Conservation (phyloP, 2,113 vertebrate species). For the Lophura nycthemera region DNA sequence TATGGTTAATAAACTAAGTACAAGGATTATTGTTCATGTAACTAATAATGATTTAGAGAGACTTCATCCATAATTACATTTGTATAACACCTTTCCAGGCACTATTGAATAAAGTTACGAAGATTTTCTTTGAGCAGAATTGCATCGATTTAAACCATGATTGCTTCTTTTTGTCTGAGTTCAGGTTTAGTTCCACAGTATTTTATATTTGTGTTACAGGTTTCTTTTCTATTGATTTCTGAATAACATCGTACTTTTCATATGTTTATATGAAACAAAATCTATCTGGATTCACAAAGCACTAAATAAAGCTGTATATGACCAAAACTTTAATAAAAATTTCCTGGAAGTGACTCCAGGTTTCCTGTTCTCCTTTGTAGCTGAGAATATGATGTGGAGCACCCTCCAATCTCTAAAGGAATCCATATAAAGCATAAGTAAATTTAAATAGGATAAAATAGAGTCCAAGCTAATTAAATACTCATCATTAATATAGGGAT, state of each 20-base stretch:
- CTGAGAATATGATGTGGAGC: neutral
- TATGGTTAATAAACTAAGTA: constrained; percentile 11
- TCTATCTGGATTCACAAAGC: neutral
- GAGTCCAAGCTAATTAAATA: neutral
- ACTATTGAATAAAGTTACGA: neutral
- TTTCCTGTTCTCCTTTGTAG: neutral
- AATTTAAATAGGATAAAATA: neutral
- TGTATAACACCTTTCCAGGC: neutral
- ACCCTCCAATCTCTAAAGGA: neutral
- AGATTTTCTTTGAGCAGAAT: neutral
- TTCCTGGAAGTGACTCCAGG: neutral
- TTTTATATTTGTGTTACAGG: neutral
- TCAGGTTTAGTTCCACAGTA: neutral
- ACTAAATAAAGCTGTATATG: neutral
- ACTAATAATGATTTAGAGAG: neutral
- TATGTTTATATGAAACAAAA: neutral
- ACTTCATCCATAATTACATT: neutral
- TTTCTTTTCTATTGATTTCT: neutral
- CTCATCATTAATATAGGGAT: neutral
- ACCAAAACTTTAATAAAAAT: neutral
- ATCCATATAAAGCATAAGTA: neutral
- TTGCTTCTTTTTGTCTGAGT: neutral
- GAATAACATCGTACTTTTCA: neutral
- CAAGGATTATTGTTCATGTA: neutral
- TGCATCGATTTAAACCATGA: neutral